Evolutionary conservation across 2,888 invertebrate genomes (phyloP).

Genomic region (Bembecia ichneumoniformis): DNA sequence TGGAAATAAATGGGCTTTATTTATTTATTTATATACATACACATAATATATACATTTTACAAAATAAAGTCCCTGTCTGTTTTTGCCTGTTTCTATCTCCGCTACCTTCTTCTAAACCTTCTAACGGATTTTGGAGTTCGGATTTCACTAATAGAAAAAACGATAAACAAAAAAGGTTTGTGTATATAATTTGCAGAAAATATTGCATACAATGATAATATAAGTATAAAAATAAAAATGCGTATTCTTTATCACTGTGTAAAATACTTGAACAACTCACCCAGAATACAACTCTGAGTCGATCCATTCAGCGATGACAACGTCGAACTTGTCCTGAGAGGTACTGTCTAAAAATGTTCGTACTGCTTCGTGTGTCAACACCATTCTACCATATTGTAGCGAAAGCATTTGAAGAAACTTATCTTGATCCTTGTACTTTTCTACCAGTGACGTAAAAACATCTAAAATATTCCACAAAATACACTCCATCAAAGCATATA

Average conservation of each 20-base stretch:
- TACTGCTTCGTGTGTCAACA: conserved; percentile 7
- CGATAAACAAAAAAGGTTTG: too few species aligned
- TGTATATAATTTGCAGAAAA: too few species aligned
- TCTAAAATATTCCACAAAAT: background rate
- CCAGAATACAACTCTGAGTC: conserved; percentile 11
- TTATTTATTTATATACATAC: too few species aligned
- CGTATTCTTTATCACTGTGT: background rate
- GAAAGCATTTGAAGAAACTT: conserved; percentile 8
- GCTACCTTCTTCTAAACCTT: too few species aligned
- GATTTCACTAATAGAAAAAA: too few species aligned
- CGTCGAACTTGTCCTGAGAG: conserved; percentile 7
- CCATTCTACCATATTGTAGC: conserved; percentile 4
- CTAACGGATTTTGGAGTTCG: too few species aligned
- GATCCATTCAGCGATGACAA: conserved; percentile 11
- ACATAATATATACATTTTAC: too few species aligned
- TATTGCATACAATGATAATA: too few species aligned
- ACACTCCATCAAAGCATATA: background rate
- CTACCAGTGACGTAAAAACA: background rate
- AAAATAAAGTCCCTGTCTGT: too few species aligned
- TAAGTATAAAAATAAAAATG: background rate
- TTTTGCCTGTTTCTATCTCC: too few species aligned
- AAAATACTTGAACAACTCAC: conserved; percentile 1
- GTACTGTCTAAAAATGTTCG: conserved; percentile 5
- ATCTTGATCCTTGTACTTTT: conserved; percentile 4
- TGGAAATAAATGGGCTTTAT: too few species aligned